phyloP scores from a whole-genome alignment of 1,140 invertebrate species.

The fruit fly (Drosophila melanogaster) region DNA sequence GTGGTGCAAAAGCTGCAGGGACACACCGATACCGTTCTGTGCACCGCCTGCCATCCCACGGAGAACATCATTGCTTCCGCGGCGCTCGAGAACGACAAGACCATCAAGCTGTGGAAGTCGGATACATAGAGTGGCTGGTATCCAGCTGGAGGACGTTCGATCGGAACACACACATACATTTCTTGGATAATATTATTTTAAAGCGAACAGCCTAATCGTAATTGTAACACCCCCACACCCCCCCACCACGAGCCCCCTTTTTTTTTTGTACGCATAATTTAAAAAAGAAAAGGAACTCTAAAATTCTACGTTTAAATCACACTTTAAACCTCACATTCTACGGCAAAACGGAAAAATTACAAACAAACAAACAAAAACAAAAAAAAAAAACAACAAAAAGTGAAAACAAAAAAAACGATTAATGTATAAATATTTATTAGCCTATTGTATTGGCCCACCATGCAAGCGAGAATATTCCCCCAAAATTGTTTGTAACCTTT shows the following conservation, averaged over 20 bases:
- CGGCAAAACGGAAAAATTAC: conserved; percentile 5
- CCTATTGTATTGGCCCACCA: conserved; percentile 24
- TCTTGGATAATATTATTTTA: conserved; percentile 37
- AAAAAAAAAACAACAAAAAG: no score
- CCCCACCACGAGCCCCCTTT: neutral
- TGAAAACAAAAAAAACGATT: neutral
- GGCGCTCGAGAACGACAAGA: conserved; percentile 99
- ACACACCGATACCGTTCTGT: conserved; percentile 98
- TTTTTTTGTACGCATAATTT: conserved; percentile 39
- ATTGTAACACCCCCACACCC: conserved; percentile 8
- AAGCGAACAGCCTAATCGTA: conserved; percentile 4
- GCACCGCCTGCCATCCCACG: conserved; percentile 99
- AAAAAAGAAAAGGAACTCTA: conserved; percentile 7
- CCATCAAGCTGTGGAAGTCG: conserved; percentile 99
- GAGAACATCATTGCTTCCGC: conserved; percentile 99
- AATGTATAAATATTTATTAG: conserved; percentile 61
- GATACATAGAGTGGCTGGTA: conserved; percentile 90
- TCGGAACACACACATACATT: conserved; percentile 27
- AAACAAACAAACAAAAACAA: conserved; percentile 2
- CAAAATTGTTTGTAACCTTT: conserved; percentile 26
- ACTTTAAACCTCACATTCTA: conserved; percentile 38
- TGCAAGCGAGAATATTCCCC: conserved; percentile 3
- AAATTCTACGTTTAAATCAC: conserved; percentile 13
- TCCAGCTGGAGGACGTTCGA: conserved; percentile 33
- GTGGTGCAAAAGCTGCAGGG: conserved; percentile 99